phyloP scores from a whole-genome alignment of 2,797 vertebrate species.

The Anabacerthia variegaticeps region DNA sequence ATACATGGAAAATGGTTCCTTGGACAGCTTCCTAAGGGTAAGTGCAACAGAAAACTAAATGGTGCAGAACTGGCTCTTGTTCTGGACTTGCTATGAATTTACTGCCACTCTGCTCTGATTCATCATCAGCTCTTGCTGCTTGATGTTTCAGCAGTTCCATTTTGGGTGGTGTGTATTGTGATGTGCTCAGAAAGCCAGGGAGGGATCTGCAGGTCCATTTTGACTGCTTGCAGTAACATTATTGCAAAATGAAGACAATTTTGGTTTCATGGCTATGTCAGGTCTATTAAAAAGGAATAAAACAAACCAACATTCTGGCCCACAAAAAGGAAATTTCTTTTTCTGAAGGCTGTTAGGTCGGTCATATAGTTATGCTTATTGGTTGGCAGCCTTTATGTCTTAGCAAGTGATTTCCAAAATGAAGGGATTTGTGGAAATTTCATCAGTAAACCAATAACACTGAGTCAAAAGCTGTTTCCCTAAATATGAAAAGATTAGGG shows the following conservation, averaged over 20 bases:
- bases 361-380: not conserved
- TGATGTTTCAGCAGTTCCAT: not conserved
- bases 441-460: not conserved
- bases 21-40: slow-evolving; percentile 84
- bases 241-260: not conserved
- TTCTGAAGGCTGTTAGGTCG: not conserved
- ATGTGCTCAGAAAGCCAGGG: not conserved
- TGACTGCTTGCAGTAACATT: not conserved
- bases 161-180: not conserved
- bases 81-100: not conserved
- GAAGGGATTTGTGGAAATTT: not conserved
- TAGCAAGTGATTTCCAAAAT: not conserved
- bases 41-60: slow-evolving; percentile 17
- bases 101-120: not conserved
- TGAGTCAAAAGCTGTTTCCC: not conserved
- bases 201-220: not conserved
- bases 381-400: not conserved
- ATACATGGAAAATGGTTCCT: slow-evolving; percentile 85
- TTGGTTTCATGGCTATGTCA: not conserved
- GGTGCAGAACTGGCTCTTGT: not conserved
- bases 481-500: not conserved
- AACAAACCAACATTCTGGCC: not conserved
- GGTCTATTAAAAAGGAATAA: not conserved
- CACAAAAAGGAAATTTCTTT: not conserved
- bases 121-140: not conserved